Conservation (phyloP, 2,113 vertebrate species). For the Aphyosemion australe region DNA sequence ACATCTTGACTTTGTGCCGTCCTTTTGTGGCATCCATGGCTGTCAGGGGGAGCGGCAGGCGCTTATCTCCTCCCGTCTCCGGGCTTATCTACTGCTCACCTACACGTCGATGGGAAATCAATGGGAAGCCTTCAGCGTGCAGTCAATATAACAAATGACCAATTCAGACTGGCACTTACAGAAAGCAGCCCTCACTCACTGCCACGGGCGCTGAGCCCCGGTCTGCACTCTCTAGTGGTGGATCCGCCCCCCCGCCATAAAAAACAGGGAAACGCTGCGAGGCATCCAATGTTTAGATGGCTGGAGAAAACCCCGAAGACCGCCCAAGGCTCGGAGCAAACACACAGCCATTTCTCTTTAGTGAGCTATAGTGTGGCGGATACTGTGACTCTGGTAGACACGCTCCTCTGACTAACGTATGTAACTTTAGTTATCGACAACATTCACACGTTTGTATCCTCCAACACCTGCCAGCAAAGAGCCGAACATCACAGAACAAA, state of each 20-base stretch:
- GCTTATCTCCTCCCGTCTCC: slow-evolving; percentile 70
- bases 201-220: neutral
- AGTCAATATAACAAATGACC: slow-evolving; percentile 73
- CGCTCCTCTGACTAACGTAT: no score
- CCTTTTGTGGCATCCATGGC: slow-evolving; percentile 49
- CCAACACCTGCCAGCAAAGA: no score
- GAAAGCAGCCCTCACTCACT: slow-evolving; percentile 33
- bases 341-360: no score
- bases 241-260: neutral
- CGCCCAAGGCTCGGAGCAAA: neutral
- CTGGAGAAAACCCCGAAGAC: slow-evolving; percentile 5
- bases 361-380: no score
- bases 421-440: no score
- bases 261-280: slow-evolving; percentile 15
- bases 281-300: neutral
- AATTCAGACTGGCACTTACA: slow-evolving; percentile 58
- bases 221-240: neutral
- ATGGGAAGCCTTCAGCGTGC: slow-evolving; percentile 67
- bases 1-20: slow-evolving; percentile 67
- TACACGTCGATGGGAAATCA: slow-evolving; percentile 73
- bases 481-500: no score
- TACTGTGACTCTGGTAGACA: no score
- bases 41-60: slow-evolving; percentile 62
- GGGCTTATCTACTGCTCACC: slow-evolving; percentile 75
- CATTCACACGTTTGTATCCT: no score